Conservation (phyloP, 1,140 invertebrate species). For the Vanessa atalanta region DNA sequence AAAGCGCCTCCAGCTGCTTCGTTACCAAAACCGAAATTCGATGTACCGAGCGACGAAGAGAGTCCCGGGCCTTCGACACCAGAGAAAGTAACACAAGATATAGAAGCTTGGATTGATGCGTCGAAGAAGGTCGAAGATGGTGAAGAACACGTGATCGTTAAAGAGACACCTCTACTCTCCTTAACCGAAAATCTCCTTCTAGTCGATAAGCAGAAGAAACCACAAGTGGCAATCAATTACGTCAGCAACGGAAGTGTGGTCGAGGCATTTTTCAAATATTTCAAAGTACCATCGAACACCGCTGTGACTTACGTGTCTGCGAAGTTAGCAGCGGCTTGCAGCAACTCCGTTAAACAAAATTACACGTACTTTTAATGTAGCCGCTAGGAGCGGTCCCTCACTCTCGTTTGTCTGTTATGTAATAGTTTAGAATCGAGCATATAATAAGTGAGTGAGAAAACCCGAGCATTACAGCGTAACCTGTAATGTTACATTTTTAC, state of each 20-base stretch:
- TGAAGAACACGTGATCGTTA: neutral
- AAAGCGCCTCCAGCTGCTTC: constrained; percentile 24
- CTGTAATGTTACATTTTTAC: no score
- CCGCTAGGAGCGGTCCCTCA: no score
- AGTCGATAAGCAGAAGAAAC: constrained; percentile 10
- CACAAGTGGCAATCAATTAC: neutral
- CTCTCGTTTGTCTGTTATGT: no score
- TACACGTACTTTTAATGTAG: constrained; percentile 34
- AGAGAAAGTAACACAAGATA: constrained; percentile 25
- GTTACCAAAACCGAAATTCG: constrained; percentile 30
- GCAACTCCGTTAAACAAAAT: constrained; percentile 6
- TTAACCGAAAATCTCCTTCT: neutral
- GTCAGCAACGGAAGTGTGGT: constrained; percentile 20
- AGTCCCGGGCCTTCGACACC: constrained; percentile 19
- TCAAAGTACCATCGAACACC: constrained; percentile 19
- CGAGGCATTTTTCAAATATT: constrained; percentile 42
- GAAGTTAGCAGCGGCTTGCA: constrained; percentile 27
- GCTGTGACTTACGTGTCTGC: constrained; percentile 20
- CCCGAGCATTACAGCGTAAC: no score
- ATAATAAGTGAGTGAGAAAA: no score
- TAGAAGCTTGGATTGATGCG: constrained; percentile 38
- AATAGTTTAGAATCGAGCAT: no score
- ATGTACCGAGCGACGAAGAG: neutral
- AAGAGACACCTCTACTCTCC: neutral
- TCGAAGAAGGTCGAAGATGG: constrained; percentile 13